These are phyloP conservation scores for Cynodonichthys magdalenae DNA, from an alignment of 2,797 vertebrate genomes.

Conservation along the genomic window DNA sequence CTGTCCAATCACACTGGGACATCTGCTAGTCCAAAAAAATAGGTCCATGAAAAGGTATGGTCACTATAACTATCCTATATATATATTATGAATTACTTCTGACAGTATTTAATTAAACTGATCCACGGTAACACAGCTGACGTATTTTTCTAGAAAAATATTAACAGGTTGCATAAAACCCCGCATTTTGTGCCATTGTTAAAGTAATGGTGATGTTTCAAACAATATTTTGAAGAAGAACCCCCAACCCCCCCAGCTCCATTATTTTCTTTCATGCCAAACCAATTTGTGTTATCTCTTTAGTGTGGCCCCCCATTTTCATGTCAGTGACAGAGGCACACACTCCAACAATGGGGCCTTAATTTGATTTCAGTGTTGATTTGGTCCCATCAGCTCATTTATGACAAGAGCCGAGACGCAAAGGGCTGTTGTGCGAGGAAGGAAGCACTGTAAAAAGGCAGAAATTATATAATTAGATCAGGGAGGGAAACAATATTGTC, in stretches of 20 bases:
- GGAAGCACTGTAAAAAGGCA: slow-evolving; percentile 61
- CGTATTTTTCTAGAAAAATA: background rate
- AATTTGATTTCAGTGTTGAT: slow-evolving; percentile 79
- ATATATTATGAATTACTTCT: slow-evolving; percentile 2
- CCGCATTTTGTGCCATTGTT: slow-evolving; percentile 1
- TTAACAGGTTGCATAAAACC: background rate
- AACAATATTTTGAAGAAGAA: slow-evolving; percentile 29
- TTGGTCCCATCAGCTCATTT: slow-evolving; percentile 65
- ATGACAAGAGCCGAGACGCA: slow-evolving; percentile 47
- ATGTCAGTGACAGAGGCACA: slow-evolving; percentile 42
- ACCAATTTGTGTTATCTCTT: slow-evolving; percentile 59
- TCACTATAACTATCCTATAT: slow-evolving; percentile 13
- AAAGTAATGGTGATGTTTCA: slow-evolving; percentile 19
- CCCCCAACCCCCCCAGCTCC: slow-evolving; percentile 17
- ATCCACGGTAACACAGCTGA: background rate
- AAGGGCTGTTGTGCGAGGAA: slow-evolving; percentile 47
- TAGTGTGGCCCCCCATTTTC: slow-evolving; percentile 50
- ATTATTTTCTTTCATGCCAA: slow-evolving; percentile 55
- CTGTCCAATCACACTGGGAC: slow-evolving; percentile 69
- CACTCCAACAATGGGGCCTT: slow-evolving; percentile 59
- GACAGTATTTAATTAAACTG: slow-evolving; percentile 8
- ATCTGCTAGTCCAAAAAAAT: slow-evolving; percentile 58
- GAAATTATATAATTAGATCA: slow-evolving; percentile 64
- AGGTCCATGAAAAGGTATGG: slow-evolving; percentile 38
- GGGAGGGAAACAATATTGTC: slow-evolving; percentile 62